Evolutionary conservation across 2,113 vertebrate genomes (phyloP).

Genomic region (Paraplagusia blochii): DNA sequence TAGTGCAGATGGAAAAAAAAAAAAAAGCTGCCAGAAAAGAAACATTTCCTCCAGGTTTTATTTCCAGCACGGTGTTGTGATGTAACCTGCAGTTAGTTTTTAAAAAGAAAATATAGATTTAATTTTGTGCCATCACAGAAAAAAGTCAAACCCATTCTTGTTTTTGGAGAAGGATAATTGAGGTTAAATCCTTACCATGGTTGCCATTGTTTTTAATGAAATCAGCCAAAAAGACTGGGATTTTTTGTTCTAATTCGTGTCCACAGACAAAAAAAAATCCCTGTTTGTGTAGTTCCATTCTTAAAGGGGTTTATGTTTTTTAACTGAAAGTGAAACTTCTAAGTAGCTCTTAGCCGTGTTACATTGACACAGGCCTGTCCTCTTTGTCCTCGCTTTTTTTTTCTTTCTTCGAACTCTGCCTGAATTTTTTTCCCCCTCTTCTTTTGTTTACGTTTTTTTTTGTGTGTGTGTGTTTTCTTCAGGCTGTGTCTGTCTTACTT

Average conservation of each 20-base stretch:
- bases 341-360: constrained; percentile 3
- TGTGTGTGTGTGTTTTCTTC: too few species aligned
- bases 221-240: too few species aligned
- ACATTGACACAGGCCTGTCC: neutral
- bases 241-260: too few species aligned
- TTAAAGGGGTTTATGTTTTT: neutral
- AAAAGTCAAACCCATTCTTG: neutral
- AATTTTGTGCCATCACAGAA: neutral
- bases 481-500: constrained; percentile 21
- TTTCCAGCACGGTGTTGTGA: neutral
- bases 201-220: too few species aligned
- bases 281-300: constrained; percentile 8
- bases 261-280: too few species aligned
- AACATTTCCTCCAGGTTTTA: too few species aligned
- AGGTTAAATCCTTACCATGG: constrained; percentile 20
- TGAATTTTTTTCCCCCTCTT: neutral
- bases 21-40: neutral
- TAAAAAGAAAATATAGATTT: constrained; percentile 15
- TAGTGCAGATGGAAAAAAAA: constrained; percentile 4
- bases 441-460: constrained; percentile 12
- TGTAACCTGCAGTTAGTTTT: constrained; percentile 14
- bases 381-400: neutral
- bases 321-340: constrained; percentile 3
- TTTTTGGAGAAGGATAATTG: neutral
- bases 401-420: constrained; percentile 20